Base-by-base conservation (phyloP, 2,797 vertebrate genomes). In the Poecilia velifera region DNA sequence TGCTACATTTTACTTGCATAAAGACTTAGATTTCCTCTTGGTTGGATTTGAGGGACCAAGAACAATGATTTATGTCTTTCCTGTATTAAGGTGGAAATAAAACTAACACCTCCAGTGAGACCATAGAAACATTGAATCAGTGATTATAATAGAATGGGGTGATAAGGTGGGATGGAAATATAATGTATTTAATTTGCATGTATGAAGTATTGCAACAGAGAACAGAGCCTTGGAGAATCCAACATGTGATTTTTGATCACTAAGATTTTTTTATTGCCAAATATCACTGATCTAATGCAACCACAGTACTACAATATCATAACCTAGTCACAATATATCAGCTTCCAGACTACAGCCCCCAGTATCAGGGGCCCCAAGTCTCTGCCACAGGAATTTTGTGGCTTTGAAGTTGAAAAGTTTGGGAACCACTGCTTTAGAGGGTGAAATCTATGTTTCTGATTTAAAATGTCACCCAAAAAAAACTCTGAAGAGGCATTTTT, bases 401-500 rank as follows among this genome's bases (percentile, higher is more conserved):
- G 36, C 39, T 66, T 16, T 66, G 36, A 41, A 66, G 57, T 1
- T 66, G 64, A 66, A 41, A 66, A 5, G 20, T 66, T 39, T 68
- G 18, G 18, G 64, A 68, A 68, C 36, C 36, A 10, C 36, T 39
- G 36, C 18, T 2, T 41, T 22, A 39, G 20, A 53, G 20, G 18
- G 39, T 66, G 18, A 39, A 18, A 66, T 66, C 7, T 64, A 20
- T 34, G 13, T 62, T 62, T 62, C 16, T 0, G 2, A 31, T 64
- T 36, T 7, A 64, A 64, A 10, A 66, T 39, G 7, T 22, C 34
- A 66, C 18, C 3, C 18, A 22, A 62, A 66, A 34, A 39, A 22
- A 36, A 39, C 18, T 16, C 6, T 64, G 6, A 64, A 64, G 8
- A 85, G 45, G 46, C 75, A 77, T 85, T 72, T 88, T 89, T 79